Evolutionary conservation across 2,888 invertebrate species (phyloP), one percentile per base, ranked within the genome.

Genomic region (Alloscopus bannaensis): DNA sequence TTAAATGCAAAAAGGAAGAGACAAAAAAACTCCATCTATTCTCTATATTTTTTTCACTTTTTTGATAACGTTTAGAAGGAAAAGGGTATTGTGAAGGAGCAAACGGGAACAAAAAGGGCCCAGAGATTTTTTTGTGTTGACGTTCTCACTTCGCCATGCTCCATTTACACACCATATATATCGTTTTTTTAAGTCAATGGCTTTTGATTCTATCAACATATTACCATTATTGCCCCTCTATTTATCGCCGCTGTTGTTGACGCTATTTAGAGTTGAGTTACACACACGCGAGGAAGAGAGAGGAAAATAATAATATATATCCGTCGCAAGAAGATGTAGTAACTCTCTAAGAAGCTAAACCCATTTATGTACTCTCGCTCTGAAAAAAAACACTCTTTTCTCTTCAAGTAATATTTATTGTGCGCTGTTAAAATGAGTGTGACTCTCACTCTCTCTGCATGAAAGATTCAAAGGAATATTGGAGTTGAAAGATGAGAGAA

Each of bases 281-380:
- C 79, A 72, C n/a, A 66, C 57, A 78, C 69, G 70, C 50, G n/a
- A n/a, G n/a, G n/a, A n/a, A n/a, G n/a, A n/a, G n/a, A n/a, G n/a
- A n/a, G n/a, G n/a, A n/a, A n/a, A n/a, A n/a, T n/a, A 70, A 78
- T 78, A 78, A 78, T 76, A 68, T 78, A 69, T 71, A n/a, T n/a
- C n/a, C n/a, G n/a, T n/a, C n/a, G n/a, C n/a, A n/a, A n/a, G n/a
- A n/a, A n/a, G n/a, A n/a, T 71, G 65, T 70, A 45, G 50, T 18
- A 29, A 60, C 52, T 59, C 47, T 66, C 66, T 13, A 52, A 3
- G 20, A 57, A 28, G 40, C 40, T 20, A 20, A 36, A 22, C 29
- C 69, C 76, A 68, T 76, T n/a, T 60, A 76, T 70, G 64, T 62
- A 40, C 68, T 60, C 42, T 40, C 47, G 45, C 42, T 40, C n/a